Conservation (phyloP, 2,113 vertebrate species). For the Rhea americana region DNA sequence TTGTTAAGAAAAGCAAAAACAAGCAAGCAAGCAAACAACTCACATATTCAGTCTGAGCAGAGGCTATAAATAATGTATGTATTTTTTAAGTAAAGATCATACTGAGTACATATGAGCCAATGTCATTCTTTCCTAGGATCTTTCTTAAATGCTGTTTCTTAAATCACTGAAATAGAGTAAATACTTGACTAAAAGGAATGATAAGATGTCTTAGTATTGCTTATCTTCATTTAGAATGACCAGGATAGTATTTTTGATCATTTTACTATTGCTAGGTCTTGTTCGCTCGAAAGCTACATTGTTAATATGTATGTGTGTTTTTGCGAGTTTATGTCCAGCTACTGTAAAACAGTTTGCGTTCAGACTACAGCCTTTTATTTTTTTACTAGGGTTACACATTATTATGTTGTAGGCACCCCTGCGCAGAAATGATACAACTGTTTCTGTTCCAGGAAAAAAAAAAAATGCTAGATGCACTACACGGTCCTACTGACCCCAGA, state of each 20-base stretch:
- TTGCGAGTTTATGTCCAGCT: not conserved
- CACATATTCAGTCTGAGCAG: not conserved
- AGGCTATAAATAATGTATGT: not conserved
- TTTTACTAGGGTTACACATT: not conserved
- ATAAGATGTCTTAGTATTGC: not conserved
- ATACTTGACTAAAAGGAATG: not conserved
- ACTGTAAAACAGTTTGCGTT: not conserved
- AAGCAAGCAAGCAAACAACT: not conserved
- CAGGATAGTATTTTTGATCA: not conserved
- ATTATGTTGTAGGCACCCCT: not conserved
- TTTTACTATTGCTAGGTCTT: not conserved
- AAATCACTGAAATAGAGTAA: not conserved
- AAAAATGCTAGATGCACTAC: not conserved
- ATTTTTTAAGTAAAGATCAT: not conserved
- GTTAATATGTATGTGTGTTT: not conserved
- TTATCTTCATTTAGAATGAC: not conserved
- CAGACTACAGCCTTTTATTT: not conserved
- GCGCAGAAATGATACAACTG: not conserved
- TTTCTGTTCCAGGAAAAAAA: rapidly evolving
- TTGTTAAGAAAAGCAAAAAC: not conserved
- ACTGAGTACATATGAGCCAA: not conserved
- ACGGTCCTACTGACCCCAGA: not conserved
- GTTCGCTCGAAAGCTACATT: not conserved
- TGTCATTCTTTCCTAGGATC: not conserved
- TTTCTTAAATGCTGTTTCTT: not conserved